Base-by-base conservation (phyloP, 2,113 vertebrate species). In the Piprites chloris region DNA sequence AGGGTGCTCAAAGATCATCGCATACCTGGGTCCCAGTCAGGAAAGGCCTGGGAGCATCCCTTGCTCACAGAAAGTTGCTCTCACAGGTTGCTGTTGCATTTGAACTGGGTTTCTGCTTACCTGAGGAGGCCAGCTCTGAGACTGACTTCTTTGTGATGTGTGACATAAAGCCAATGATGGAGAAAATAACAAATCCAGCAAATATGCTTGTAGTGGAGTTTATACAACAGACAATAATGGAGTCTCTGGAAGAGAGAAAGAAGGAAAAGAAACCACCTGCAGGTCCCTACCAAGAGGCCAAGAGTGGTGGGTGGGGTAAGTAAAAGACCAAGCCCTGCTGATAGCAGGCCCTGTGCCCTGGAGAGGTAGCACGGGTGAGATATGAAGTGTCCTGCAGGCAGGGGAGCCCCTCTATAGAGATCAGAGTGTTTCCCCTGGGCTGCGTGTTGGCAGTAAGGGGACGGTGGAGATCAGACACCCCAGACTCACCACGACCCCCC, bases 151-250 rank as follows among this genome's bases (percentile, higher is more conserved):
- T 99, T 0, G 99, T 99, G 96, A 99, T 98, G 95, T 98, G 82
- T 2, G 98, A 98, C 99, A 99, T 99, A 96, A 99, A 99, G 68
- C 99, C 99, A 24, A 99, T 98, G 22, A 99, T 98, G 72, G 99
- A 99, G 96, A 99, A 99, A 97, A 99, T 99, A 93, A 99, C 99
- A 18, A 99, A 97, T 42, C 99, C 99, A 0, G 99, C 99, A 90
- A 99, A 99, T 96, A 99, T 95, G 88, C 99, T 99, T 49, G 99
- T 99, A 94, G 96, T 98, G 90, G 99, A 99, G 96, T 99, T 99
- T 94, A 99, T 98, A 85, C 97, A 98, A 74, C 99, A 99, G 35
- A 99, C 99, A 13, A 99, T 99, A 79, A 99, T 96, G 79, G 98
- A 98, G 96, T 99, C 99, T 97, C 99, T 99, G 91, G 33, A 91